Base-by-base conservation (phyloP, 2,888 invertebrate genomes). In the Idaea aversata region DNA sequence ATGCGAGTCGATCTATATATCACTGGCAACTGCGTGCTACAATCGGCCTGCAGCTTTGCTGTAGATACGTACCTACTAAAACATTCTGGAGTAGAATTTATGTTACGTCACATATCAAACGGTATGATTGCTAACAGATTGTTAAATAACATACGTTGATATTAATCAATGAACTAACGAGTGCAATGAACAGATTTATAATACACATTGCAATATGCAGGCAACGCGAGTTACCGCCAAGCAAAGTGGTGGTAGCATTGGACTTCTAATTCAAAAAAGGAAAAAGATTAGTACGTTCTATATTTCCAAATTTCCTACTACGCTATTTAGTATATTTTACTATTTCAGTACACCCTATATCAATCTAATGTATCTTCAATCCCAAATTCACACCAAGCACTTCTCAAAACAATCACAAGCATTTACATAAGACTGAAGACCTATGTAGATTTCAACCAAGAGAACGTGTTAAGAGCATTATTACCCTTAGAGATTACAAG, bases 1-100 rank as follows among this genome's bases (percentile, higher is more conserved):
- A 68, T 70, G 66, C 57, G 59, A 65, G 67, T 70, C 62, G 63
- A 71, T 69, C 69, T 63, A 74, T 74, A 74, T 65, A 69, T 74
- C 70, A 73, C 69, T 64, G 66, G 68, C 70, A 68, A 69, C 70
- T 71, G 59, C 69, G 71, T 69, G 69, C 69, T 25, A 47, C 47
- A 47, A 13, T 47, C 2, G 47, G 3, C 47, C 47, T 47, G 47
- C 47, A 47, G 10, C 47, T 47, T 10, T 7, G 47, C 7, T 10
- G 13, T 10, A 4, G 10, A 36, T 47, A 47, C 10, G 47, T 5
- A 47, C 47, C 3, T 7, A 7, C 7, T 10, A 7, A 36, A 5
- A 7, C 36, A 47, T 47, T 10, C 10, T 10, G 47, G 10, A 47
- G 47, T 47, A 47, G 13, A 47, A 0, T 47, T 47, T 5, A 47